These are phyloP conservation scores for Pheucticus melanocephalus DNA, from an alignment of 2,113 vertebrate species.

Conservation along the genomic window DNA sequence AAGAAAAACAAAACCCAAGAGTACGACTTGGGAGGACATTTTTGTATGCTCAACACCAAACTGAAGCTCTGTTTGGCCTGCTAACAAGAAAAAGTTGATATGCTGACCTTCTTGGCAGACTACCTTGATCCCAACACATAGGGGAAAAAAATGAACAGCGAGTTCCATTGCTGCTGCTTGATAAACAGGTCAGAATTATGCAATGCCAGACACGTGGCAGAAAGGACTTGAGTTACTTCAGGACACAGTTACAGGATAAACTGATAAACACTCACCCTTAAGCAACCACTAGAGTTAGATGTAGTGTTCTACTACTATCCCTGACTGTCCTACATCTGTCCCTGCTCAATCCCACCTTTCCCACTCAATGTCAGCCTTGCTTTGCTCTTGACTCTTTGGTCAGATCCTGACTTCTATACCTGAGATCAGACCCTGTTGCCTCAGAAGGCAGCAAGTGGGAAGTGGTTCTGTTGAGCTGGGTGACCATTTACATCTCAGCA, in stretches of 20 bases:
- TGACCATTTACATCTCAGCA: neutral
- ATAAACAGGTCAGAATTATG: neutral
- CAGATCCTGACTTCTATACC: neutral
- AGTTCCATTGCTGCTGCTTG: neutral
- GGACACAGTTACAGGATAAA: neutral
- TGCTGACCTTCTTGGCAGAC: neutral
- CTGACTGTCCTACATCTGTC: neutral
- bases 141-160: neutral
- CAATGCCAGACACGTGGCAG: neutral
- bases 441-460: neutral
- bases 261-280: neutral
- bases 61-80: neutral
- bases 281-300: neutral
- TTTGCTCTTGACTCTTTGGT: neutral
- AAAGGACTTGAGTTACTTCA: neutral
- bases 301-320: neutral
- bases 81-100: neutral
- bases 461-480: neutral
- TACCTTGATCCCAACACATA: neutral
- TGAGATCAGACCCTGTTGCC: neutral
- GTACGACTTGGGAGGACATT: neutral
- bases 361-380: accelerated
- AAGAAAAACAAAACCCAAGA: neutral
- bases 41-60: neutral
- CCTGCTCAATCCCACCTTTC: neutral